Evolutionary conservation across 2,797 vertebrate genomes (phyloP).

Genomic region (Alosa sapidissima): DNA sequence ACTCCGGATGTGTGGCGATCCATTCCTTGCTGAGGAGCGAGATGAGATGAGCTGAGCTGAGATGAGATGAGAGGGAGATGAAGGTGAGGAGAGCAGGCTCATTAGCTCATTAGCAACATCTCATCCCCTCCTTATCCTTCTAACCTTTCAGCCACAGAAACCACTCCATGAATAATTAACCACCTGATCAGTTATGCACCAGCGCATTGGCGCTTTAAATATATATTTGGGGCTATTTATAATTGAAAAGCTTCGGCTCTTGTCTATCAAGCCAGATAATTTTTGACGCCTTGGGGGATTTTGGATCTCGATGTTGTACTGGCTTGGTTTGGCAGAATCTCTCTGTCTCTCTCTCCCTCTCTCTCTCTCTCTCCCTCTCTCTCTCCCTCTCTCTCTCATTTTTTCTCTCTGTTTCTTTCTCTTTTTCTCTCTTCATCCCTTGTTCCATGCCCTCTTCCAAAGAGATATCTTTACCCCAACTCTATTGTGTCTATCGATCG

Average conservation of each 20-base stretch:
- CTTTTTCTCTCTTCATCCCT: constrained; percentile 1
- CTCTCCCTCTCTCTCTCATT: not conserved
- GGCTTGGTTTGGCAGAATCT: constrained; percentile 21
- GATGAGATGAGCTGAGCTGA: too few species aligned
- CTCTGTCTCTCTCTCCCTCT: not conserved
- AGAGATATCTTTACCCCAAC: constrained; percentile 46
- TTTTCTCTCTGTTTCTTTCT: not conserved
- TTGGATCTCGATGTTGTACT: not conserved
- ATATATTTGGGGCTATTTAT: constrained; percentile 13
- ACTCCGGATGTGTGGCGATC: not conserved
- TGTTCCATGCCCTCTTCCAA: constrained; percentile 28
- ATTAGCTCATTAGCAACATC: not conserved
- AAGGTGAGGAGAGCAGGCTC: not conserved
- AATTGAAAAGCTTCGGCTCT: not conserved
- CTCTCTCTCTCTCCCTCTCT: not conserved
- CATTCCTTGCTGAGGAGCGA: too few species aligned
- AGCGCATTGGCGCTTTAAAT: not conserved
- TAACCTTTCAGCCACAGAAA: constrained; percentile 11
- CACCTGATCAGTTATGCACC: not conserved
- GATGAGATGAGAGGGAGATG: not conserved
- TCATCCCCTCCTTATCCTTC: not conserved
- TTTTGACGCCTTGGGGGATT: not conserved
- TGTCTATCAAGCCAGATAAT: not conserved
- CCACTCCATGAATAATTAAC: not conserved
- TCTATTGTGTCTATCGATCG: constrained; percentile 52